These are phyloP conservation scores for Trissonchulus sp. DNA, from an alignment of 2,888 invertebrate genomes.

Conservation along the genomic window DNA sequence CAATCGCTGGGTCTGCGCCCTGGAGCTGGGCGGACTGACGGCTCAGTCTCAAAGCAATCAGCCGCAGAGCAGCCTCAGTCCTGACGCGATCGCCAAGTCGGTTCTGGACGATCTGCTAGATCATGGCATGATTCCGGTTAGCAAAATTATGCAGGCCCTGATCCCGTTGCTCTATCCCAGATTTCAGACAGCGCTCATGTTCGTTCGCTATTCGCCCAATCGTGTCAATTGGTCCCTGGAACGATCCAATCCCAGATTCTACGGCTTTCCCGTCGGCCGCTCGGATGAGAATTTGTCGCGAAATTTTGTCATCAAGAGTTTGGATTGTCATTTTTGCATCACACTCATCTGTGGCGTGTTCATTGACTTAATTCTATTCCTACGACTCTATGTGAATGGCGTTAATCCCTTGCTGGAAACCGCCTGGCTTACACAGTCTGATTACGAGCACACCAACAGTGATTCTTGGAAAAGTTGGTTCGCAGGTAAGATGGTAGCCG, in stretches of 20 bases:
- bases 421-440: conserved; percentile 2
- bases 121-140: not conserved
- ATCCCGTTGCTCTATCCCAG: conserved; percentile 20
- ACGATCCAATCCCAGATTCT: conserved; percentile 21
- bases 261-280: conserved; percentile 24
- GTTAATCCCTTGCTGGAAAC: conserved; percentile 12
- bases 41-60: too few species aligned
- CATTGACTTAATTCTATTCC: conserved; percentile 22
- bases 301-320: conserved; percentile 19
- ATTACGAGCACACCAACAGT: not conserved
- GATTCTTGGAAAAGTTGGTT: not conserved
- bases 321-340: conserved; percentile 22
- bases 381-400: conserved; percentile 17
- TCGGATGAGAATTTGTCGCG: conserved; percentile 8
- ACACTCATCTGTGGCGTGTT: conserved; percentile 22
- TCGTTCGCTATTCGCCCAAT: conserved; percentile 4
- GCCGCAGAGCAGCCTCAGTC: too few species aligned
- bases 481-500: not conserved
- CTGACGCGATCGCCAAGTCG: too few species aligned
- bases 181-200: conserved; percentile 15
- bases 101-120: not conserved
- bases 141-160: not conserved
- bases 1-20: not conserved
- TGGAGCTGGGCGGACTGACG: too few species aligned
- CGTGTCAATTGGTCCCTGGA: conserved; percentile 21